A percentile compares a stretch with the other conserved stretches of the same genome.
Conservation (phyloP, 2,797 vertebrate genomes). For the Urocyon cinereoargenteus region DNA sequence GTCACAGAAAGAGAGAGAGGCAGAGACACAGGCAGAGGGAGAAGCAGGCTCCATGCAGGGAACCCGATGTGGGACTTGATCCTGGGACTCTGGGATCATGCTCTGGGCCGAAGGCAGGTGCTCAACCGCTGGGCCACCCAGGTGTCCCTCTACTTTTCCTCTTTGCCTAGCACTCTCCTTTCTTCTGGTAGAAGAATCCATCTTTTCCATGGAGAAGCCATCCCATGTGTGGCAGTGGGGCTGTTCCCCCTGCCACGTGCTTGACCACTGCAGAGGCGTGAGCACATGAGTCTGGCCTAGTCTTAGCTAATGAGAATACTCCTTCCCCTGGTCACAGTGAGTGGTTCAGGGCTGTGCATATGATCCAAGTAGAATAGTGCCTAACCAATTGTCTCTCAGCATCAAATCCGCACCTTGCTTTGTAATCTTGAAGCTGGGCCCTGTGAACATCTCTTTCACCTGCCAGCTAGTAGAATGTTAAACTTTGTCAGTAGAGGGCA, state of each 20-base stretch:
- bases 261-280: background rate
- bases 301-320: background rate
- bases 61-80: too few relatives aligned
- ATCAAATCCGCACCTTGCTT: background rate
- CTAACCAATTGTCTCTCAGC: background rate
- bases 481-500: background rate
- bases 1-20: too few relatives aligned
- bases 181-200: background rate
- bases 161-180: background rate
- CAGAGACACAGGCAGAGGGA: too few relatives aligned
- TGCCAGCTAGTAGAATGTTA: background rate
- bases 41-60: too few relatives aligned
- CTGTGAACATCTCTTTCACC: background rate
- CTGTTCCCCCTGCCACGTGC: background rate
- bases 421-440: background rate
- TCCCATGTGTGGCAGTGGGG: background rate
- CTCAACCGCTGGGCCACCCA: too few relatives aligned
- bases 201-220: background rate
- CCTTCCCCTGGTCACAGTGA: background rate
- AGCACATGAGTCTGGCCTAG: background rate
- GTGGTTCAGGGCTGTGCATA: background rate
- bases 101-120: too few relatives aligned
- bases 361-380: background rate
- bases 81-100: too few relatives aligned
- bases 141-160: background rate